A percentile compares a stretch with the other conserved stretches of the same genome.
phyloP scores from a whole-genome alignment of 2,888 invertebrate species.

The Petrophora chlorosata region DNA sequence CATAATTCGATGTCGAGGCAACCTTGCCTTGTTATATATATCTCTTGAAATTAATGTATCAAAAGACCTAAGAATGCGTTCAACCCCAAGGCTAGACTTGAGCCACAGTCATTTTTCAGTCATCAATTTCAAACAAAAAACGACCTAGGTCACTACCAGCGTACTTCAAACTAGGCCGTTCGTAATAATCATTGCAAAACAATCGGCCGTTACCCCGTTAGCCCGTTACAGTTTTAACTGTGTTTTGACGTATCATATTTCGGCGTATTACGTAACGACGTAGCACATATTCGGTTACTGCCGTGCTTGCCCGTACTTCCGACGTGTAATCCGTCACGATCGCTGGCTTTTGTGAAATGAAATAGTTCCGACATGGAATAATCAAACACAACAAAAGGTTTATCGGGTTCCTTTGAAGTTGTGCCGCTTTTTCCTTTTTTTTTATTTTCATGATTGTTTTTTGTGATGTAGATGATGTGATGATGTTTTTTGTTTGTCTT shows the following conservation, averaged over 20 bases:
- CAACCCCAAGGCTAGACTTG: conserved; percentile 8
- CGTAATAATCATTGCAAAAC: conserved; percentile 19
- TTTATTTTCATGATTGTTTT: too few relatives aligned
- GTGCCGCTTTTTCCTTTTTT: too few relatives aligned
- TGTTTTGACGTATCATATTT: conserved; percentile 10
- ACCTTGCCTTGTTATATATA: too few relatives aligned
- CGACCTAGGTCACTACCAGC: conserved; percentile 35
- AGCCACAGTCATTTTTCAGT: conserved; percentile 17
- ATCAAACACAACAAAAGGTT: too few relatives aligned
- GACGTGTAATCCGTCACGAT: conserved; percentile 12
- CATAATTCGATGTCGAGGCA: too few relatives aligned
- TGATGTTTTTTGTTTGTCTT: too few relatives aligned
- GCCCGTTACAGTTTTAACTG: conserved; percentile 14
- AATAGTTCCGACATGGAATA: neutral
- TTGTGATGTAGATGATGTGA: too few relatives aligned
- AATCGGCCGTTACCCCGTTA: too few relatives aligned
- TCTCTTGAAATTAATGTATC: too few relatives aligned
- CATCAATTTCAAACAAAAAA: conserved; percentile 21
- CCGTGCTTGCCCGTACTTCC: conserved; percentile 15
- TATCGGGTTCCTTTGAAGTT: too few relatives aligned
- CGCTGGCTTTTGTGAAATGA: conserved; percentile 3
- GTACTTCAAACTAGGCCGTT: conserved; percentile 14
- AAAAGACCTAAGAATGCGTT: conserved; percentile 4
- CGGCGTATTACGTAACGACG: too few relatives aligned
- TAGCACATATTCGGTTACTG: conserved; percentile 6